Evolutionary conservation across 2,113 vertebrate species (phyloP), one percentile per base, ranked within the genome.

Genomic region (Malurus melanocephalus): DNA sequence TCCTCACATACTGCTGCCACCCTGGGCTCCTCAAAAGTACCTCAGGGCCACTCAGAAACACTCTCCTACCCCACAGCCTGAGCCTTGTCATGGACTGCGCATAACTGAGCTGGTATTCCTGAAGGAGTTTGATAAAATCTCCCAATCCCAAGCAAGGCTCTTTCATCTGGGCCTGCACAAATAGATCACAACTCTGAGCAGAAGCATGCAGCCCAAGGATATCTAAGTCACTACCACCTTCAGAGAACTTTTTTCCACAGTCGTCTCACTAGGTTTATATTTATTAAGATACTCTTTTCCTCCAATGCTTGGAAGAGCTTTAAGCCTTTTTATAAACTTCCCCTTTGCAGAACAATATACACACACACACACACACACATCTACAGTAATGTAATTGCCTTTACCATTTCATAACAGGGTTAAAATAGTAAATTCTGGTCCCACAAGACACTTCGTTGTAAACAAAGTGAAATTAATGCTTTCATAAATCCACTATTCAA

Each of bases 291-390:
- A 19, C 15, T 74, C 2, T 53, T 77, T 74, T 64, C 21, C 40
- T 88, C 65, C 1, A 2, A 59, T 35, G 27, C 28, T 79, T 62
- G 51, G 32, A 65, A 69, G 21, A 83, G 10, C 13, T 77, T 74
- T 59, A 48, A 83, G 23, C 9, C 8, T 43, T 89, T 80, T 62
- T 62, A 28, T 67, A 87, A 11, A 24, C 4, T n/a, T 71, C 11
- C 18, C 2, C 46, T 80, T 85, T 74, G 45, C 30, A 45, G 52
- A 85, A 69, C 19, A 45, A 33, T 17, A 35, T 13, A n/a, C n/a
- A 30, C 21, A 19, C 22, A 10, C 33, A 17, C 8, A 15, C 2
- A 1, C 43, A 13, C 1, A 3, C 7, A 2, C 5, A 16, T 4
- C 51, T 42, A 18, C 33, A 57, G 17, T 27, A 55, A 45, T 5